A percentile compares a stretch with the other conserved stretches of the same genome.
Evolutionary conservation across 2,888 invertebrate genomes (phyloP).

Genomic region (Exephanes ischioxanthus): DNA sequence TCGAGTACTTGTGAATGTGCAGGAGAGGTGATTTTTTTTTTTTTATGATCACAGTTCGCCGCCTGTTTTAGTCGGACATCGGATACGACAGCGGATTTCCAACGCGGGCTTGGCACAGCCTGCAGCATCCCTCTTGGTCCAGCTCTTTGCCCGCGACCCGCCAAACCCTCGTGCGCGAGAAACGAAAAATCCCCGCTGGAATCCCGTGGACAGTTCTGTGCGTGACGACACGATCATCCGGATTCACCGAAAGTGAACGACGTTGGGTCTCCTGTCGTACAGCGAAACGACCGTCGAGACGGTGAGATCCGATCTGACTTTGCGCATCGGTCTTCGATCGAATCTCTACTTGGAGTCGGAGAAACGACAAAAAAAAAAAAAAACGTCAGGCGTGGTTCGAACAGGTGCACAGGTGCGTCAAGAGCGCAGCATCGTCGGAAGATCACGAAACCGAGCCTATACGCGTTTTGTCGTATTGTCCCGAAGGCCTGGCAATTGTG

Average conservation of each 20-base stretch:
- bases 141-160: slow-evolving; percentile 44
- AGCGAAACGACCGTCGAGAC: background rate
- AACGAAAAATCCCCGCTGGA: slow-evolving; percentile 8
- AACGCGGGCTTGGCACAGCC: slow-evolving; percentile 50
- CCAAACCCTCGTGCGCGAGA: slow-evolving; percentile 34
- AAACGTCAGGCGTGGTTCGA: background rate
- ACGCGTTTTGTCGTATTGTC: slow-evolving; percentile 46
- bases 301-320: slow-evolving; percentile 23
- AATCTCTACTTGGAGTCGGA: slow-evolving; percentile 14
- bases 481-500: slow-evolving; percentile 73
- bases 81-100: slow-evolving; percentile 52
- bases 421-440: slow-evolving; percentile 60
- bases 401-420: slow-evolving; percentile 41
- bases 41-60: background rate
- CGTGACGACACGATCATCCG: slow-evolving; percentile 3
- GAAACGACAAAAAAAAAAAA: background rate
- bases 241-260: slow-evolving; percentile 18
- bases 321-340: background rate
- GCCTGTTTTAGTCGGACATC: slow-evolving; percentile 19
- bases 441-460: slow-evolving; percentile 51
- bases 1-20: slow-evolving; percentile 39
- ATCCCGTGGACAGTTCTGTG: slow-evolving; percentile 47
- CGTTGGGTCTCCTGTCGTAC: background rate
- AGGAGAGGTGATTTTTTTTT: slow-evolving; percentile 14
- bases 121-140: slow-evolving; percentile 21